Evolutionary conservation across 2,797 vertebrate species (phyloP), one percentile per base, ranked within the genome.

Genomic region (Semotilus atromaculatus): DNA sequence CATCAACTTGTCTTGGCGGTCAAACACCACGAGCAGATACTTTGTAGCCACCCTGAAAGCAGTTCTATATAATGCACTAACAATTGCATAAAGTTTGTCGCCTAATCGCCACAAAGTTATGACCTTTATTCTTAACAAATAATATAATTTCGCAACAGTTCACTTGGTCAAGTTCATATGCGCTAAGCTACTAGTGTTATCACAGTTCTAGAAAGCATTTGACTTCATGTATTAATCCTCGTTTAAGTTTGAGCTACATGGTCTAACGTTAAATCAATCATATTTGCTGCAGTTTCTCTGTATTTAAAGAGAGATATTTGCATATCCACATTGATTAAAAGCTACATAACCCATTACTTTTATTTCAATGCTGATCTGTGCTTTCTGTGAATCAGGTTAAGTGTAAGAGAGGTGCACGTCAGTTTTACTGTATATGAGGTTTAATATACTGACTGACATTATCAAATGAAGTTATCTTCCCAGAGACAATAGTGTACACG

Each of bases 1-100:
- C 89, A 66, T 70, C 43, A 76, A 19, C 43, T 81, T n/a, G n/a
- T n/a, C n/a, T n/a, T 89, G 72, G 78, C 29, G 66, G 73, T 78
- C 66, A 84, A 21, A 60, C 58, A 48, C 13, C 70, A 14, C 48
- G 74, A 60, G 67, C 62, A 43, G 34, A 70, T 14, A 21, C 70
- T 16, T 74, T 10, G 45, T 31, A 34, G 82, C 73, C 45, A 19
- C 36, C 14, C 26, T 68, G 36, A 31, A 73, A 45, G 14, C 74
- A 70, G 23, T 14, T n/a, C 2, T 16, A 3, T 21, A n/a, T 9
- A 62, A 72, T 72, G 1, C 70, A 48, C 26, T 48, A 29, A n/a
- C 19, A 10, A 34, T 8, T 36, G 8, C 13, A n/a, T 40, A 6
- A 29, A 82, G 21, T 45, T 45, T 71, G 26, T 60, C n/a, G 34